Percentiles rank a stretch among this genome's conserved stretches.
Conservation (phyloP, 2,888 invertebrate species). For the Atethmia centrago region DNA sequence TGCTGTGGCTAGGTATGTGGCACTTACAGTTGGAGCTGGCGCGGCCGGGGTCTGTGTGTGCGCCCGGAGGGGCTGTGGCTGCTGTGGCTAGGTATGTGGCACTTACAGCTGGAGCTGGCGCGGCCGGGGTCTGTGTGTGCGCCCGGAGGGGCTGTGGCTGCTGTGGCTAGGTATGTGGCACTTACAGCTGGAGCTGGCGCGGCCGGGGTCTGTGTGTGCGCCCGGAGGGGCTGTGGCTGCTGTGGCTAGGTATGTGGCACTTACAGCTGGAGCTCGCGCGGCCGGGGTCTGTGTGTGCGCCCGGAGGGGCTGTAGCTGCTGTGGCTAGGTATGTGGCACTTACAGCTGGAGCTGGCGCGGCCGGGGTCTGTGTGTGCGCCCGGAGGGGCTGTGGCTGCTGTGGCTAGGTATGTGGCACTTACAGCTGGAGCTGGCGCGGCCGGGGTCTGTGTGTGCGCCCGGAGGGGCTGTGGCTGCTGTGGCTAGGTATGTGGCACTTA, state of each 20-base stretch:
- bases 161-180: neutral
- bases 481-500: slow-evolving; percentile 88
- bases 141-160: neutral
- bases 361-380: neutral
- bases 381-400: neutral
- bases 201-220: neutral
- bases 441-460: neutral
- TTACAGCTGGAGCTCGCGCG: slow-evolving; percentile 93
- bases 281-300: slow-evolving; percentile 96
- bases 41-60: slow-evolving; percentile 94
- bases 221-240: slow-evolving; percentile 4
- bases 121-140: slow-evolving; percentile 75
- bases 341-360: slow-evolving; percentile 85
- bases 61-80: slow-evolving; percentile 98
- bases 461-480: slow-evolving; percentile 3
- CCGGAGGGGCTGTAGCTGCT: slow-evolving; percentile 98
- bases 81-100: slow-evolving; percentile 86
- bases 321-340: slow-evolving; percentile 73
- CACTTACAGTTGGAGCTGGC: slow-evolving; percentile 95
- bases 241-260: slow-evolving; percentile 83
- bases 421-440: neutral
- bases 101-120: slow-evolving; percentile 77
- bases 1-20: neutral
- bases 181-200: neutral
- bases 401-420: neutral